phyloP scores from a whole-genome alignment of 1,140 invertebrate genomes.

The Aporrectodea caliginosa region DNA sequence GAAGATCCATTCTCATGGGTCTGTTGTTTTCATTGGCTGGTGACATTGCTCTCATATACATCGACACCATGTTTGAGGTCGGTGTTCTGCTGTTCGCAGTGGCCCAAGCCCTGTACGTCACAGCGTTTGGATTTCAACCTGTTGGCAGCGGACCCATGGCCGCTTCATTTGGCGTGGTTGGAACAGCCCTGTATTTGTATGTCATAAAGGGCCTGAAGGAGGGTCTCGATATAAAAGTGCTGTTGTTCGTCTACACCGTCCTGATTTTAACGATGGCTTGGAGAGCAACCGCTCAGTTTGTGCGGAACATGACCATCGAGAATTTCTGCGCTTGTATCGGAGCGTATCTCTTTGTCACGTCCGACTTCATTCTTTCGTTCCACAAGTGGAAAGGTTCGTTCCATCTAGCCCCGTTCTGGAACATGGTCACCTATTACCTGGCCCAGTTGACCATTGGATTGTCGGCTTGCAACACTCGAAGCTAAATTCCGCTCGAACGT shows the following conservation, averaged over 20 bases:
- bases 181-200: neutral
- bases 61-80: neutral
- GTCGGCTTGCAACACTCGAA: neutral
- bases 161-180: neutral
- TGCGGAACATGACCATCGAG: neutral
- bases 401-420: neutral
- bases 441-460: neutral
- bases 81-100: neutral
- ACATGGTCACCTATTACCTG: neutral
- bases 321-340: neutral
- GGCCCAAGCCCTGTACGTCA: neutral
- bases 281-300: neutral
- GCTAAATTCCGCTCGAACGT: neutral
- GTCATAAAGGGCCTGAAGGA: neutral
- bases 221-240: neutral
- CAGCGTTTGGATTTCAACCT: neutral
- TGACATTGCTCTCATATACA: neutral
- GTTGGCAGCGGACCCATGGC: neutral
- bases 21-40: neutral
- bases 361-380: neutral
- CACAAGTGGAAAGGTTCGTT: neutral
- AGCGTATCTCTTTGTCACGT: neutral
- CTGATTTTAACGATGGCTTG: neutral
- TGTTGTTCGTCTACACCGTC: neutral
- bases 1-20: neutral